phyloP scores from a whole-genome alignment of 53 echinoderm and acorn worm species.

The Paelopatides confundens region DNA sequence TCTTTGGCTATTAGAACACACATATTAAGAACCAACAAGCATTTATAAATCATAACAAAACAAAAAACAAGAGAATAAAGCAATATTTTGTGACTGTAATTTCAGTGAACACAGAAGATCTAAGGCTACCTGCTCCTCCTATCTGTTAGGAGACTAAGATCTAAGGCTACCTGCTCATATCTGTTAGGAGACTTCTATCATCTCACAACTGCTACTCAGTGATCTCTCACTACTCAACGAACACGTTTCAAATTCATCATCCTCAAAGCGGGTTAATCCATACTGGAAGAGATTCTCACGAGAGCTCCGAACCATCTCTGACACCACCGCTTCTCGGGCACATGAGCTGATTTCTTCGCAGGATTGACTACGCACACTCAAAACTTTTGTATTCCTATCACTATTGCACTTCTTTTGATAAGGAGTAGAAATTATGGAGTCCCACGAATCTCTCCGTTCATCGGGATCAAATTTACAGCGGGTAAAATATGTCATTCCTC shows the following conservation, averaged over 20 bases:
- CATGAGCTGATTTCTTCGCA: slow-evolving; percentile 97
- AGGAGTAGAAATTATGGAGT: slow-evolving; percentile 33
- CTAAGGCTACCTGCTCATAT: slow-evolving; percentile 1
- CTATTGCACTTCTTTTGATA: slow-evolving; percentile 72
- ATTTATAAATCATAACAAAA: slow-evolving; percentile 1
- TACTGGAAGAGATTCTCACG: slow-evolving; percentile 78
- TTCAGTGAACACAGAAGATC: neutral
- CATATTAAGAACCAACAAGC: neutral
- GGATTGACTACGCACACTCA: slow-evolving; percentile 81
- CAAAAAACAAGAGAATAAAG: neutral
- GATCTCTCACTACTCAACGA: slow-evolving; percentile 96
- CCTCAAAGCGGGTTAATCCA: slow-evolving; percentile 73
- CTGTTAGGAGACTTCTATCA: slow-evolving; percentile 98
- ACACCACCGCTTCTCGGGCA: slow-evolving; percentile 88
- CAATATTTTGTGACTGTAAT: slow-evolving; percentile 33
- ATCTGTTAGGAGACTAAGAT: slow-evolving; percentile 83
- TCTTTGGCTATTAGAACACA: slow-evolving; percentile 38
- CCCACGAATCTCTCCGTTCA: slow-evolving; percentile 63
- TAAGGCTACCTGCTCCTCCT: slow-evolving; percentile 10
- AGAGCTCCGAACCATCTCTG: slow-evolving; percentile 90
- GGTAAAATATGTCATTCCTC: slow-evolving; percentile 66
- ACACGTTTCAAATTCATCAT: slow-evolving; percentile 90
- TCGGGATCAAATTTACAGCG: slow-evolving; percentile 73
- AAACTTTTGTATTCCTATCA: slow-evolving; percentile 55
- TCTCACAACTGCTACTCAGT: slow-evolving; percentile 96